Percentiles rank a stretch among this genome's conserved stretches.
phyloP scores from a whole-genome alignment of 2,113 vertebrate species.

The Climacteris rufus region DNA sequence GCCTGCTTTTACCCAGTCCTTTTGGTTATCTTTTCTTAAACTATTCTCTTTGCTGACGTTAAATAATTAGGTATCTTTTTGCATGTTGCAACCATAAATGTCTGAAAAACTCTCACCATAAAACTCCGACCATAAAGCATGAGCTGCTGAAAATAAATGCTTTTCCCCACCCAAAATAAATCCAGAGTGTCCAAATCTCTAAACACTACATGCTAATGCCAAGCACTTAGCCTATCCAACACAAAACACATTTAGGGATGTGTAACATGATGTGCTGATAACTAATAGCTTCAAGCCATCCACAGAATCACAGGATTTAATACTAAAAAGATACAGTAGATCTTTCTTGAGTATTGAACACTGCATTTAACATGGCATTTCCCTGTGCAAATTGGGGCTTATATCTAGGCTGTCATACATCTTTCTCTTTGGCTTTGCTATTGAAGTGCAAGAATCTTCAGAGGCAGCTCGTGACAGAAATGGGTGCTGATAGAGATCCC shows the following conservation, averaged over 20 bases:
- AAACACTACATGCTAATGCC: not conserved
- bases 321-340: not conserved
- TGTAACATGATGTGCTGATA: not conserved
- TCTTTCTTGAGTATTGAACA: not conserved
- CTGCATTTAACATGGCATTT: not conserved
- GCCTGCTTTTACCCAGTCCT: not conserved
- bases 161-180: not conserved
- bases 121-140: not conserved
- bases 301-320: not conserved
- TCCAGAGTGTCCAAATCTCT: not conserved
- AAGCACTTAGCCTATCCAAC: not conserved
- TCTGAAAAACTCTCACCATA: not conserved
- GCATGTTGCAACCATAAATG: not conserved
- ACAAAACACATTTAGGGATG: not conserved
- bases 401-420: not conserved
- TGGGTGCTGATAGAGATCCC: not conserved
- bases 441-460: not conserved
- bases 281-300: not conserved
- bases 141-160: not conserved
- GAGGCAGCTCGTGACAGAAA: not conserved
- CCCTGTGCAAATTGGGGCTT: too few relatives aligned
- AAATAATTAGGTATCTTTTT: not conserved
- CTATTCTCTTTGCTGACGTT: not conserved
- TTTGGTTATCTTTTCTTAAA: not conserved
- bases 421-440: not conserved